Conservation (phyloP, 2,888 invertebrate genomes). For the Spilarctia lutea region DNA sequence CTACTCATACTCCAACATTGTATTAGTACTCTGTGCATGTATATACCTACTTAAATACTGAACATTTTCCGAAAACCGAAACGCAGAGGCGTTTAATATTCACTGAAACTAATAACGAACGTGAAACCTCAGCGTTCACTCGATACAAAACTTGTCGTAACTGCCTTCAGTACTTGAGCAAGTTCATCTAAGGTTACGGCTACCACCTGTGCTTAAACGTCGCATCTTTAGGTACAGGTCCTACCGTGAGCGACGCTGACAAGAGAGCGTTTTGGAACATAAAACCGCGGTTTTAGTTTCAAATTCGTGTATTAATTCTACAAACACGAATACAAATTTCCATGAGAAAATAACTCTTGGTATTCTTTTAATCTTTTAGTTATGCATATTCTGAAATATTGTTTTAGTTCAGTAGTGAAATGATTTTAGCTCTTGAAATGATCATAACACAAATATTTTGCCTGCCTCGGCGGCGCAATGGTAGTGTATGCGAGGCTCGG, state of each 20-base stretch:
- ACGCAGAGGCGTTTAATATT: neutral
- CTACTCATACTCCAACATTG: neutral
- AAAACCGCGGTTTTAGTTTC: neutral
- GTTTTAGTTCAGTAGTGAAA: too few relatives aligned
- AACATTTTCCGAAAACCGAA: neutral
- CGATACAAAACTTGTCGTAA: slow-evolving; percentile 35
- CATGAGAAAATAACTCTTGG: too few relatives aligned
- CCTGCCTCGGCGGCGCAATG: too few relatives aligned
- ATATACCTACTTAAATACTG: neutral
- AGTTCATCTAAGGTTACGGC: slow-evolving; percentile 16
- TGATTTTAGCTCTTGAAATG: too few relatives aligned
- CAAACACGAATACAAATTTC: neutral
- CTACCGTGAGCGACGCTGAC: neutral
- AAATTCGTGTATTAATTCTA: neutral
- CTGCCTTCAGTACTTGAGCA: slow-evolving; percentile 8
- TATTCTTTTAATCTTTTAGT: too few relatives aligned
- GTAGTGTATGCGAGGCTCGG: too few relatives aligned
- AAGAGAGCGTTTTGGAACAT: neutral
- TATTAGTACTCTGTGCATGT: neutral
- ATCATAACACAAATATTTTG: too few relatives aligned
- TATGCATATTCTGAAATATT: too few relatives aligned
- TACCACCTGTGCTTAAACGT: slow-evolving; percentile 21
- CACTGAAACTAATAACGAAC: neutral
- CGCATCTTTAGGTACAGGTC: slow-evolving; percentile 3
- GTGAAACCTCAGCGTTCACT: slow-evolving; percentile 28